Evolutionary conservation across 1,140 invertebrate genomes (phyloP), one percentile per base, ranked within the genome.

Genomic region (Cydia pomonella): DNA sequence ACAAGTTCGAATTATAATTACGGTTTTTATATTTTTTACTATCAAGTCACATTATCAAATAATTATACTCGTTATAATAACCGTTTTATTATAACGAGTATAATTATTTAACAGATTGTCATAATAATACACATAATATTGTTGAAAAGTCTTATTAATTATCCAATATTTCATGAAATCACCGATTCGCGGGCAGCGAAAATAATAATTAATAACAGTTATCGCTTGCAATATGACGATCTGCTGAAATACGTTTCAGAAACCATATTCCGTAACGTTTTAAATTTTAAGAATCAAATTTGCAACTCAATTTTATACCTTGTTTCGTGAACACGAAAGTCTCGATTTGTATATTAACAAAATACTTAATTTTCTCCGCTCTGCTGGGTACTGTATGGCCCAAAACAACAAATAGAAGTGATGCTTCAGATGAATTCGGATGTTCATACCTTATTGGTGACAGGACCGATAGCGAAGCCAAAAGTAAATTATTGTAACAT

Each of bases 171-270:
- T 59, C 2, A 59, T 21, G 53, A 9, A 59, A 59, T 59, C 53
- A 23, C 53, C 21, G n/a, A 59, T 59, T 23, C 2, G 53, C 53
- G n/a, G 21, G n/a, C 3, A 59, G 18, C 53, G 21, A 59, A 59
- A 59, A 59, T 12, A 59, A 23, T 59, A 59, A 59, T 59, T 23
- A 59, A 59, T 59, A 23, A 59, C 53, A 12, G 53, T 59, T 59
- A 59, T 59, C 53, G 53, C 53, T 59, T 59, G 53, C 21, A 59
- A 59, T 59, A 23, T 59, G 53, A 59, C 53, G 53, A 23, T 7
- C 53, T 23, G 53, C 16, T 59, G 53, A 59, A 59, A 59, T 59
- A 59, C 53, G 21, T 59, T 23, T 23, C 53, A 59, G 53, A 23
- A 59, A 59, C n/a, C 53, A 59, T 59, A 59, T 59, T 59, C 7